These are phyloP conservation scores for Anabas testudineus DNA, from an alignment of 2,797 vertebrate genomes.

Conservation along the genomic window DNA sequence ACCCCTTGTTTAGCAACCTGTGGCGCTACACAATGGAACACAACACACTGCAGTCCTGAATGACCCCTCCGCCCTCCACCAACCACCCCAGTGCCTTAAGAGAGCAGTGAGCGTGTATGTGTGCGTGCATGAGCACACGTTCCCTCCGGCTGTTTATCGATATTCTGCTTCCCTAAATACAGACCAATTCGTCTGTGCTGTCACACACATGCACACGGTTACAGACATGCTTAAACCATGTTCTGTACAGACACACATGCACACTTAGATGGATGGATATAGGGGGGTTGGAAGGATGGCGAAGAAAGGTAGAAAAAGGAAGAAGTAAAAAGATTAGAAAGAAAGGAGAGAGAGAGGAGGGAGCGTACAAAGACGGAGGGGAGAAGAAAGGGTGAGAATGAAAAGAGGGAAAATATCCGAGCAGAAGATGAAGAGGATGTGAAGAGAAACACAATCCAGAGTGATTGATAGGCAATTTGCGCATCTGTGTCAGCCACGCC, in stretches of 20 bases:
- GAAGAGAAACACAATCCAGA: conserved; percentile 38
- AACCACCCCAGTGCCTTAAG: conserved; percentile 27
- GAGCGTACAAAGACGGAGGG: not conserved
- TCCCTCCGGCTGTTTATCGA: conserved; percentile 79
- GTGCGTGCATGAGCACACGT: conserved; percentile 39
- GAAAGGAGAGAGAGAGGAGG: conserved; percentile 8
- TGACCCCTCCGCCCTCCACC: conserved; percentile 29
- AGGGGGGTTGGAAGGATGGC: conserved; percentile 1
- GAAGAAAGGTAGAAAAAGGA: not conserved
- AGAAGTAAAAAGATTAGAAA: conserved; percentile 20
- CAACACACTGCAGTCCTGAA: conserved; percentile 38
- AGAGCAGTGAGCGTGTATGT: conserved; percentile 15
- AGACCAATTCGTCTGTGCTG: conserved; percentile 76
- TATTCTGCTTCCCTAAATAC: conserved; percentile 83
- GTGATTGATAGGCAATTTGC: conserved; percentile 74
- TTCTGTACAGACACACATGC: conserved; percentile 22
- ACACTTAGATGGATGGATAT: conserved; percentile 11
- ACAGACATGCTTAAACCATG: conserved; percentile 18
- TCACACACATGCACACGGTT: conserved; percentile 45
- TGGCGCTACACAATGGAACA: conserved; percentile 59
- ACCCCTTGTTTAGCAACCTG: conserved; percentile 80
- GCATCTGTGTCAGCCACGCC: conserved; percentile 53
- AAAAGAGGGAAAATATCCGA: conserved; percentile 24
- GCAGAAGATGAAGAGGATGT: conserved; percentile 47
- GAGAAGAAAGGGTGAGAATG: conserved; percentile 14